These are phyloP conservation scores for Drosophila emarginata DNA, from an alignment of 2,888 invertebrate genomes.

Conservation along the genomic window DNA sequence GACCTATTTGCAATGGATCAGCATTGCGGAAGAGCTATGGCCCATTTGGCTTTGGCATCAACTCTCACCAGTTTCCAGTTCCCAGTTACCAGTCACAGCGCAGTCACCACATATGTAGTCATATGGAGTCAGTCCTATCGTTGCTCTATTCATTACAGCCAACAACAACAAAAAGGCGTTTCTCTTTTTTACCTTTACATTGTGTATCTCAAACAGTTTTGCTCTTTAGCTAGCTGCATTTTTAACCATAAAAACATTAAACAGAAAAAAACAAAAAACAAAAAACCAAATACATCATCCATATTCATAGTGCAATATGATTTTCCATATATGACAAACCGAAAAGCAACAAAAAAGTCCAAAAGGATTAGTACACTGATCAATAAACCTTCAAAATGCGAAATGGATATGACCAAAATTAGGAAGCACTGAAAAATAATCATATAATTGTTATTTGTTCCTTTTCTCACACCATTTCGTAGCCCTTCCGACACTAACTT, in stretches of 20 bases:
- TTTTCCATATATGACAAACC: conserved; percentile 57
- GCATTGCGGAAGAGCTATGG: conserved; percentile 68
- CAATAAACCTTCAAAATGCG: background rate
- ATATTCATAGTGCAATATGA: conserved; percentile 71
- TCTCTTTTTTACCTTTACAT: conserved; percentile 38
- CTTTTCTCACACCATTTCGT: too few relatives aligned
- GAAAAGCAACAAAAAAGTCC: conserved; percentile 47
- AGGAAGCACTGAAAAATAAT: too few relatives aligned
- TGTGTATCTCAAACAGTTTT: conserved; percentile 44
- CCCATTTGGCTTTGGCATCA: conserved; percentile 56
- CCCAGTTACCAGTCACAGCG: conserved; percentile 25
- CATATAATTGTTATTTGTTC: too few relatives aligned
- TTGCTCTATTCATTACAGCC: conserved; percentile 11
- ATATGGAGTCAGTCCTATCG: background rate
- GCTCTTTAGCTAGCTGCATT: conserved; percentile 58
- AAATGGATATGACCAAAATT: too few relatives aligned
- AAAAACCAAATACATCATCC: conserved; percentile 73
- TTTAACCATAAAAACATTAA: conserved; percentile 71
- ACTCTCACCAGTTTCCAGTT: conserved; percentile 57
- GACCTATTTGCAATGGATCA: conserved; percentile 77
- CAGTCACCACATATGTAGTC: background rate
- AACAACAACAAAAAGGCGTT: conserved; percentile 20
- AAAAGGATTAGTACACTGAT: conserved; percentile 31
- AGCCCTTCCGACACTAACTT: too few relatives aligned
- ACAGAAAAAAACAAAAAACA: conserved; percentile 44